A percentile compares a stretch with the other conserved stretches of the same genome.
Conservation (phyloP, 2,888 invertebrate species). For the Dolichomitus sp. region DNA sequence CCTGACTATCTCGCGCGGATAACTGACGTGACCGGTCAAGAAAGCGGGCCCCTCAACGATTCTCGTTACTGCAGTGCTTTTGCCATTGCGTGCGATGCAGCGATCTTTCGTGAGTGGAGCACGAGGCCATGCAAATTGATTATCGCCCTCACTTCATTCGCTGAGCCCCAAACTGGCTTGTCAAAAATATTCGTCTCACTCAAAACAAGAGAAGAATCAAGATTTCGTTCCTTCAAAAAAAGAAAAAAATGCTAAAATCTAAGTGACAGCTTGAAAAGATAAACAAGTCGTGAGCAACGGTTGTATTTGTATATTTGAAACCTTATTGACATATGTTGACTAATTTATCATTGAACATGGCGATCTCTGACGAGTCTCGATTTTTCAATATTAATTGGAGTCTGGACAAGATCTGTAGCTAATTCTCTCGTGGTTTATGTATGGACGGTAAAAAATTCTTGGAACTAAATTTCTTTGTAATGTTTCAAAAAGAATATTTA, state of each 20-base stretch:
- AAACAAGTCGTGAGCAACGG: slow-evolving; percentile 4
- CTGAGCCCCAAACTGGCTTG: slow-evolving; percentile 14
- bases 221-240: background rate
- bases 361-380: slow-evolving; percentile 35
- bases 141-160: slow-evolving; percentile 35
- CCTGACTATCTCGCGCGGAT: slow-evolving; percentile 53
- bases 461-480: no score
- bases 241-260: slow-evolving; percentile 19
- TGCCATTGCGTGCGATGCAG: slow-evolving; percentile 34
- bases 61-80: slow-evolving; percentile 53
- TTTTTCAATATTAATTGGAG: slow-evolving; percentile 58
- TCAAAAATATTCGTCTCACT: slow-evolving; percentile 7
- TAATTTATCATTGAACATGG: slow-evolving; percentile 59
- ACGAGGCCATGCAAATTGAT: slow-evolving; percentile 63
- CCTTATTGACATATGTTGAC: slow-evolving; percentile 50
- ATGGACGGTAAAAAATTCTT: background rate
- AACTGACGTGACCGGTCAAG: slow-evolving; percentile 67
- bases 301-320: background rate
- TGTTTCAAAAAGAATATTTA: no score
- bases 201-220: background rate
- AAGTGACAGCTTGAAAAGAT: slow-evolving; percentile 17
- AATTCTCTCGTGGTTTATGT: slow-evolving; percentile 4
- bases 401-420: slow-evolving; percentile 40
- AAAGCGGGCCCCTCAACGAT: slow-evolving; percentile 47
- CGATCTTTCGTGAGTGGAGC: slow-evolving; percentile 28